phyloP scores from a whole-genome alignment of 2,113 vertebrate genomes.

The Oxyruncus cristatus region DNA sequence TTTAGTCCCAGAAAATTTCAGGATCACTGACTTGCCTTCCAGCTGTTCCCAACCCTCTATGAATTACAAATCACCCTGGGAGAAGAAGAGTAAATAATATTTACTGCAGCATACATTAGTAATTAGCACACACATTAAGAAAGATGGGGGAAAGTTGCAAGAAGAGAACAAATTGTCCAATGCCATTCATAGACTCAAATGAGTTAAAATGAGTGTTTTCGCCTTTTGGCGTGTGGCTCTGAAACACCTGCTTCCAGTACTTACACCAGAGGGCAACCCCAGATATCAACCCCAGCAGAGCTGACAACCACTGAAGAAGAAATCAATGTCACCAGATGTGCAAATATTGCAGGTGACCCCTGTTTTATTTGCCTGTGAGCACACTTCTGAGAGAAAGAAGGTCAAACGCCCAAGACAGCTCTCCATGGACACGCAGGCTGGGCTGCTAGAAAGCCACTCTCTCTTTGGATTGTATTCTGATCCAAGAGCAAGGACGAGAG shows the following conservation, averaged over 20 bases:
- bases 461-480: background rate
- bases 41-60: background rate
- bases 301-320: background rate
- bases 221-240: fast-evolving
- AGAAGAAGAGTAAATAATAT: slow-evolving; percentile 2
- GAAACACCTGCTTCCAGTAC: background rate
- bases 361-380: background rate
- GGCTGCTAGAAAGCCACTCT: background rate
- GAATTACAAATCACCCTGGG: background rate
- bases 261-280: background rate
- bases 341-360: fast-evolving
- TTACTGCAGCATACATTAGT: background rate
- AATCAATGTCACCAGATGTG: background rate
- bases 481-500: background rate
- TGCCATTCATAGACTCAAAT: background rate
- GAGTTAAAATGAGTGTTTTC: background rate
- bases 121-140: background rate
- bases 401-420: background rate
- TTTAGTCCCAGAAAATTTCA: slow-evolving; percentile 1
- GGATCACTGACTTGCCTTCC: slow-evolving; percentile 7
- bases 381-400: background rate
- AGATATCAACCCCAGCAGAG: background rate
- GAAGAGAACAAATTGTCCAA: background rate
- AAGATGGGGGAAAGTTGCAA: background rate
- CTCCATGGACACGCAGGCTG: fast-evolving